These are phyloP conservation scores for Oeneis ivallda DNA, from an alignment of 2,888 invertebrate species.

Conservation along the genomic window DNA sequence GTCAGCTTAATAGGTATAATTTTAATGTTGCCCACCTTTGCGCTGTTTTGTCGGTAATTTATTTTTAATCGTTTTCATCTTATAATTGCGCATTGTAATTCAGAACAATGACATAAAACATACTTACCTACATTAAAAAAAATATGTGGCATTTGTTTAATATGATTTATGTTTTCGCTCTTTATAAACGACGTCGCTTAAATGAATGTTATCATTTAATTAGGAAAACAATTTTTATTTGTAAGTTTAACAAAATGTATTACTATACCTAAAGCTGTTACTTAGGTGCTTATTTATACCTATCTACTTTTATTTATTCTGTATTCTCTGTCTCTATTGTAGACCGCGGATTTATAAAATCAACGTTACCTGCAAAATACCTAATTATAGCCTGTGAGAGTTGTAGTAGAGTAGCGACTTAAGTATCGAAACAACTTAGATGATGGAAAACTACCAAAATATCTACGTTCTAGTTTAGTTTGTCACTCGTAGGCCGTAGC, in stretches of 20 bases:
- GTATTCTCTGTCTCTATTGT: too few relatives aligned
- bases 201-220: too few relatives aligned
- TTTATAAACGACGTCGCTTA: neutral
- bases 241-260: too few relatives aligned
- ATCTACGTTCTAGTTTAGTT: too few relatives aligned
- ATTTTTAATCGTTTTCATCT: constrained; percentile 28
- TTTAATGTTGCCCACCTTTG: constrained; percentile 35
- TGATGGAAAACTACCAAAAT: constrained; percentile 1
- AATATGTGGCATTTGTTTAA: neutral
- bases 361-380: neutral
- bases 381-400: neutral
- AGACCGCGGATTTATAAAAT: too few relatives aligned
- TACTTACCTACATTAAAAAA: neutral
- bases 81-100: constrained; percentile 18
- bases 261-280: too few relatives aligned
- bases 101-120: constrained; percentile 7
- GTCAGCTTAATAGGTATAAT: constrained; percentile 38
- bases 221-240: too few relatives aligned
- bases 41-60: constrained; percentile 29
- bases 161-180: neutral
- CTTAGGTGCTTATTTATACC: too few relatives aligned
- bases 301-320: too few relatives aligned
- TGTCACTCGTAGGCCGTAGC: too few relatives aligned
- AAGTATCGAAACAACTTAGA: neutral
- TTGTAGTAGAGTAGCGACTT: neutral